Base-by-base conservation (phyloP, 2,888 invertebrate species). In the Chrysomela aeneicollis region DNA sequence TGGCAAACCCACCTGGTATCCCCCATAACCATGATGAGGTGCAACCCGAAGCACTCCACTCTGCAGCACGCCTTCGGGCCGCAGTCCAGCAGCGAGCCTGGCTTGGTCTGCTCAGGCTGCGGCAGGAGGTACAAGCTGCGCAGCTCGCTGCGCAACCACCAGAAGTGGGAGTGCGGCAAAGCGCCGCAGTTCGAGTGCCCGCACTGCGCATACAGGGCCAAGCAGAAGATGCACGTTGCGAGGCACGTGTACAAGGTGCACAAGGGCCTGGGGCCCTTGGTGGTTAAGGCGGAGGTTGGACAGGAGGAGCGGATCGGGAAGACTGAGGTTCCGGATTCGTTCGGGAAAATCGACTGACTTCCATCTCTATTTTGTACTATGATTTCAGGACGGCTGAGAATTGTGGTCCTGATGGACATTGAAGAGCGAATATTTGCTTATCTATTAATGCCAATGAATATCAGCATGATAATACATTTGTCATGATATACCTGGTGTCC, bases 51-150 rank as follows among this genome's bases (percentile, higher is more conserved):
- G 15, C 52, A 68, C 22, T 49, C 61, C 6, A 53, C 60, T 55
- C 22, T 66, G 26, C 10, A 2, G 5, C 35, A 35, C 9, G 10
- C 10, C 2, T 12, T 35, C 10, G 35, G 35, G 8, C 10, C 35
- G 1, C 10, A 42, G 1, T 42, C 42, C 15, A 15, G 6, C 3
- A 15, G 3, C 92, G 42, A 42, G 42, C n/a, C 12, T 2, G 42
- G 42, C 2, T 15, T 42, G 15, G 42, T 42, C n/a, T 42, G 92
- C 82, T 89, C 90, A 59, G 90, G 90, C 76, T 93, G 93, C 83
- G 92, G 92, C 67, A 87, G 92, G 71, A 88, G 90, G 66, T 93
- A 93, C 85, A 93, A 93, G 82, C 86, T 92, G 73, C 92, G 92
- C 83, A 92, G 92, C 71, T 92, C 92, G 68, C 84, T 91, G 76